Evolutionary conservation across 2,113 vertebrate genomes (phyloP).

Genomic region (Centropus unirufus): DNA sequence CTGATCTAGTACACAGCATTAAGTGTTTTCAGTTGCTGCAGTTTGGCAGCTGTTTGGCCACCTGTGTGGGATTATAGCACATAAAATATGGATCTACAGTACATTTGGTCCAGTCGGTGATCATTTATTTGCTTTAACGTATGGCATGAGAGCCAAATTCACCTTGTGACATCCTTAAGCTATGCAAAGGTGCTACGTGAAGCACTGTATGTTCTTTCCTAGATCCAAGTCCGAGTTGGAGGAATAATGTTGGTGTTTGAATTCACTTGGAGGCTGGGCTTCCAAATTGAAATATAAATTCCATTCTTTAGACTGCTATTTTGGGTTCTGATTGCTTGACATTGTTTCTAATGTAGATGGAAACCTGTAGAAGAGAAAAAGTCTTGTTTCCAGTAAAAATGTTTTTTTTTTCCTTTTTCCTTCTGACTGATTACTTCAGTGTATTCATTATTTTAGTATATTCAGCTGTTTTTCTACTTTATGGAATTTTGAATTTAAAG

Average conservation of each 20-base stretch:
- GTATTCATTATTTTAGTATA: not conserved
- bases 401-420: not conserved
- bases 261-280: not conserved
- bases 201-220: accelerated
- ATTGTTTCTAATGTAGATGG: not conserved
- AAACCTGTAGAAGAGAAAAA: not conserved
- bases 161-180: not conserved
- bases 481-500: not conserved
- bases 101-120: not conserved
- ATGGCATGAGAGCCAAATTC: not conserved
- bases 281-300: not conserved
- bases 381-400: not conserved
- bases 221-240: not conserved
- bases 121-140: not conserved
- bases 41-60: not conserved
- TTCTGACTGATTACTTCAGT: not conserved
- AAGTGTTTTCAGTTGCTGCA: not conserved
- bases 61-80: not conserved
- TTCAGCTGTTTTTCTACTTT: not conserved
- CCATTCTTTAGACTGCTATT: not conserved
- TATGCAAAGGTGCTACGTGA: not conserved
- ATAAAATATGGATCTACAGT: not conserved
- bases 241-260: not conserved
- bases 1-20: not conserved
- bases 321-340: not conserved